Percentiles rank a stretch among this genome's conserved stretches.
phyloP scores from a whole-genome alignment of 1,140 invertebrate species.

The Dysdera silvatica region DNA sequence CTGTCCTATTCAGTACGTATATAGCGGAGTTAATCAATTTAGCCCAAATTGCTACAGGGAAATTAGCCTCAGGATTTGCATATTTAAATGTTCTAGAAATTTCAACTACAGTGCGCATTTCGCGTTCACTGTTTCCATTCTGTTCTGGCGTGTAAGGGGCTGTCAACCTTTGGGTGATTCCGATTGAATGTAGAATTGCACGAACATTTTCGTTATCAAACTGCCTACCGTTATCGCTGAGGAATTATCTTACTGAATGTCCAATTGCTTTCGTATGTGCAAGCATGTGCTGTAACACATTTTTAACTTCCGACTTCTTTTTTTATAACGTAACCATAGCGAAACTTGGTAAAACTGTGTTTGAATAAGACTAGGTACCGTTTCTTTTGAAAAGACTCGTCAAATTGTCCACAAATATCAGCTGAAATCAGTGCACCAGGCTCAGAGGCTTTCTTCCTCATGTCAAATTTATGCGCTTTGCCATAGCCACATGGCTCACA shows the following conservation, averaged over 20 bases:
- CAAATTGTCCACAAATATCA: conserved; percentile 16
- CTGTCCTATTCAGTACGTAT: too few relatives aligned
- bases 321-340: conserved; percentile 8
- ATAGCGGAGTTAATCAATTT: too few relatives aligned
- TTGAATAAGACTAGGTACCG: conserved; percentile 20
- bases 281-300: background rate
- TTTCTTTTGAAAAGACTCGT: conserved; percentile 6
- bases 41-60: too few relatives aligned
- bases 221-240: conserved; percentile 23
- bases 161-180: conserved; percentile 16
- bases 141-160: conserved; percentile 23
- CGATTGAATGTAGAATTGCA: background rate
- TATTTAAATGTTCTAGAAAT: too few relatives aligned
- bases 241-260: background rate
- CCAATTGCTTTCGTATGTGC: conserved; percentile 1
- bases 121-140: conserved; percentile 16
- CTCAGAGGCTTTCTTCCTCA: background rate
- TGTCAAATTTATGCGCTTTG: conserved; percentile 10
- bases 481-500: conserved; percentile 10
- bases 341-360: conserved; percentile 7
- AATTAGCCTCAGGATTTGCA: too few relatives aligned
- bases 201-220: conserved; percentile 12
- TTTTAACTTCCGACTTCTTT: conserved; percentile 9
- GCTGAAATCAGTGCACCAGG: conserved; percentile 3
- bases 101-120: too few relatives aligned